A percentile compares a stretch with the other conserved stretches of the same genome.
Conservation (phyloP, 2,113 vertebrate species). For the Arothron firmamentum region DNA sequence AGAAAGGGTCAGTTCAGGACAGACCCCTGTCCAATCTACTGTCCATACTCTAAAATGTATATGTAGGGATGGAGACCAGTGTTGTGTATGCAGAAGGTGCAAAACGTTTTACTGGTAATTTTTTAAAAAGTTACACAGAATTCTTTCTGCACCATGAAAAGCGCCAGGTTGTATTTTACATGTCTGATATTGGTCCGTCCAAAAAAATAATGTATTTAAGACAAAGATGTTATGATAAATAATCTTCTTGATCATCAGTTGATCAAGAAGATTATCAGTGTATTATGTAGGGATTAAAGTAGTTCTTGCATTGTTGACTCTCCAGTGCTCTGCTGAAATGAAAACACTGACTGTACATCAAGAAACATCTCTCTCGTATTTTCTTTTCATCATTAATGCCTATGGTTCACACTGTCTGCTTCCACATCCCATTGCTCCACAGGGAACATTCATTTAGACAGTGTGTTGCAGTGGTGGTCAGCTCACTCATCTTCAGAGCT, state of each 20-base stretch:
- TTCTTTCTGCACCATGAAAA: not conserved
- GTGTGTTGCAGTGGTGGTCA: slow-evolving; percentile 8
- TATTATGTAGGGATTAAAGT: too few species aligned
- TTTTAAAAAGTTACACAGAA: not conserved
- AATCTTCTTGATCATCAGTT: too few species aligned
- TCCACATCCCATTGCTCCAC: slow-evolving; percentile 15
- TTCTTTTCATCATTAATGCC: slow-evolving; percentile 19
- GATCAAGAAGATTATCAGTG: too few species aligned
- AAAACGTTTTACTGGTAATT: too few species aligned
- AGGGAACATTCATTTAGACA: not conserved
- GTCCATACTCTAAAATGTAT: slow-evolving; percentile 27
- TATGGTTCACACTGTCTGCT: not conserved
- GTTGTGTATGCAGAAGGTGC: not conserved
- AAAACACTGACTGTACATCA: too few species aligned
- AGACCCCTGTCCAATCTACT: slow-evolving; percentile 42
- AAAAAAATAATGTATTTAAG: too few species aligned
- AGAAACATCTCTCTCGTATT: not conserved
- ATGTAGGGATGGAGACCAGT: not conserved
- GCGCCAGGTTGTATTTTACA: too few species aligned
- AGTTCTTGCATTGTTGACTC: too few species aligned
- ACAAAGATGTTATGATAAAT: too few species aligned
- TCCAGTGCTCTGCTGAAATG: too few species aligned
- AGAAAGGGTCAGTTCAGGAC: slow-evolving; percentile 59
- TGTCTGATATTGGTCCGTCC: too few species aligned
- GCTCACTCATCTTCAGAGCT: slow-evolving; percentile 11